A percentile compares a stretch with the other conserved stretches of the same genome.
phyloP scores from a whole-genome alignment of 2,888 invertebrate genomes.

The Pyrgus malvae region DNA sequence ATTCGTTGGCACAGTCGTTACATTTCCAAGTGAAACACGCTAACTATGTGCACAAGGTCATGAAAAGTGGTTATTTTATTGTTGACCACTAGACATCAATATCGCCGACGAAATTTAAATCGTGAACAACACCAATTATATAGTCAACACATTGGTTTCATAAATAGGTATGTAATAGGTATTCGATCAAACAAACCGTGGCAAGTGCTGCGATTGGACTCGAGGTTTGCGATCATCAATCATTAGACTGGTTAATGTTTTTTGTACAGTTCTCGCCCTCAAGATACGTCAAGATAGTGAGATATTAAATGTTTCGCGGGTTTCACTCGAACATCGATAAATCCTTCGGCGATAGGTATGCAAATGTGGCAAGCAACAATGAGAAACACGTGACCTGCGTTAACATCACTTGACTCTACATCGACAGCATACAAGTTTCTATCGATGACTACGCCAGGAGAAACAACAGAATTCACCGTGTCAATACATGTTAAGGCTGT shows the following conservation, averaged over 20 bases:
- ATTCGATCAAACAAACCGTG: too few species aligned
- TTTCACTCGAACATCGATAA: constrained; percentile 20
- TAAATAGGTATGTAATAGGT: too few species aligned
- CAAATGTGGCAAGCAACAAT: constrained; percentile 15
- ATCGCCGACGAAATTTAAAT: neutral
- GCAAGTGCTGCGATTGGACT: neutral
- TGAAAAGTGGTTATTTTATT: neutral
- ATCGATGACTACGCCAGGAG: neutral
- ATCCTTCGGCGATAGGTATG: constrained; percentile 23
- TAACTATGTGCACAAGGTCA: constrained; percentile 1
- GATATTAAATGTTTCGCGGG: constrained; percentile 10
- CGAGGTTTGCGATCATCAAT: neutral
- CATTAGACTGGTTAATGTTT: neutral
- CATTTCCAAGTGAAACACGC: constrained; percentile 6
- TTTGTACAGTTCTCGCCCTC: constrained; percentile 22
- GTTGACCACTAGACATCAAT: neutral
- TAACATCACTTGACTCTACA: constrained; percentile 3
- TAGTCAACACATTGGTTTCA: neutral
- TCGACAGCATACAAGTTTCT: neutral
- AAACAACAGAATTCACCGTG: constrained; percentile 1
- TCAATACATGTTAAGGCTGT: neutral
- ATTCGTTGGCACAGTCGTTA: constrained; percentile 4
- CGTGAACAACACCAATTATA: neutral
- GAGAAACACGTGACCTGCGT: constrained; percentile 17
- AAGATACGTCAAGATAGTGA: constrained; percentile 12